These are phyloP conservation scores for Procavia capensis DNA, from an alignment of 2,113 vertebrate genomes.

Conservation along the genomic window DNA sequence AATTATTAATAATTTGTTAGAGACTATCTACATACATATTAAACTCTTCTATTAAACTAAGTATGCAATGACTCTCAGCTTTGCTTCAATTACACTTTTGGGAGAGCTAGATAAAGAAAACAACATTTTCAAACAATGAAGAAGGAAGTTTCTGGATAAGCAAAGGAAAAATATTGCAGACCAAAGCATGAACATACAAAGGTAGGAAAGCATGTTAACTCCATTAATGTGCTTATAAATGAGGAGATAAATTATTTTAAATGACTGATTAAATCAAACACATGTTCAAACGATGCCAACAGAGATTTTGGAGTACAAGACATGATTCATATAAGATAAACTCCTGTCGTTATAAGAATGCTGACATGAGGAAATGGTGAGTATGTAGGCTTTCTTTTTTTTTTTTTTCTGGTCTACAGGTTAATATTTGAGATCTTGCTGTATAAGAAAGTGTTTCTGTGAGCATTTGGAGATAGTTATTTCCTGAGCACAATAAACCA, in stretches of 20 bases:
- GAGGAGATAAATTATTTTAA: background rate
- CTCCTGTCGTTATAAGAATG: background rate
- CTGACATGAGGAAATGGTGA: background rate
- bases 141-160: background rate
- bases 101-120: background rate
- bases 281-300: background rate
- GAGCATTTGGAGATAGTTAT: background rate
- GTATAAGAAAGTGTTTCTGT: background rate
- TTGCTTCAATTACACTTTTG: background rate
- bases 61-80: background rate
- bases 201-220: background rate
- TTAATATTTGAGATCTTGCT: background rate
- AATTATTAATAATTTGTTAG: background rate
- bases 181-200: background rate
- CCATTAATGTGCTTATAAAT: background rate
- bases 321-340: background rate
- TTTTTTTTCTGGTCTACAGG: too few relatives aligned
- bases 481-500: background rate
- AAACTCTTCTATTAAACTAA: slow-evolving; percentile 31
- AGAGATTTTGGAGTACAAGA: background rate
- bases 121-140: background rate
- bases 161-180: background rate
- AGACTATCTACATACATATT: background rate
- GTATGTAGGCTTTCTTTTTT: background rate
- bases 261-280: background rate